Evolutionary conservation across 2,888 invertebrate species (phyloP), one percentile per base, ranked within the genome.

Genomic region (Epirrita christyi): DNA sequence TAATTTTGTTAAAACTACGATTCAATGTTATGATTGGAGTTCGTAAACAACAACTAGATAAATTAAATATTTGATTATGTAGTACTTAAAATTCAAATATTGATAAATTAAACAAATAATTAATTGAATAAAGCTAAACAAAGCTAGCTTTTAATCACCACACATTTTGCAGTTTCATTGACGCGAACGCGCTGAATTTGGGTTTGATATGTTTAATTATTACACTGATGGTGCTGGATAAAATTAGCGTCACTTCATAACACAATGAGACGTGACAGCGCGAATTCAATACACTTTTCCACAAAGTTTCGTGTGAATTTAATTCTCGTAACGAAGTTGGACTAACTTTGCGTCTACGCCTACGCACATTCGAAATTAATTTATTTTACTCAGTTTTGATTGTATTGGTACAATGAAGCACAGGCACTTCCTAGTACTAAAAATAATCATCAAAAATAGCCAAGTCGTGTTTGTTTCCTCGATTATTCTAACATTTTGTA

Each of bases 261-360:
- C 79, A 80, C 60, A 83, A 80, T 80, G 80, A 78, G 81, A 83
- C 78, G 83, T 83, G 85, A 85, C 82, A 80, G 78, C 68, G 75
- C 75, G 75, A 80, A 86, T 83, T 83, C 72, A 71, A 80, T 79
- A 81, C 75, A 82, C 75, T 85, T 81, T 82, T 81, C 73, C 70
- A 74, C 81, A 82, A 86, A 84, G 83, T 86, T 86, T 64, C 64
- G 63, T 79, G 78, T 83, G 80, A 85, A 85, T 85, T 84, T 71
- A 84, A 83, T 85, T 85, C 78, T 64, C 75, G 63, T 72, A 67
- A 74, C 63, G 67, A 83, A 81, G 81, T 83, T 86, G 71, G 66
- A 59, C 44, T 61, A 83, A 83, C 80, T 81, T 81, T 68, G 67
- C 64, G 73, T 72, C 71, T 66, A 68, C 75, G 67, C 71, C 73